Conservation (phyloP, 2,797 vertebrate genomes). For the Leucoraja ocellata region DNA sequence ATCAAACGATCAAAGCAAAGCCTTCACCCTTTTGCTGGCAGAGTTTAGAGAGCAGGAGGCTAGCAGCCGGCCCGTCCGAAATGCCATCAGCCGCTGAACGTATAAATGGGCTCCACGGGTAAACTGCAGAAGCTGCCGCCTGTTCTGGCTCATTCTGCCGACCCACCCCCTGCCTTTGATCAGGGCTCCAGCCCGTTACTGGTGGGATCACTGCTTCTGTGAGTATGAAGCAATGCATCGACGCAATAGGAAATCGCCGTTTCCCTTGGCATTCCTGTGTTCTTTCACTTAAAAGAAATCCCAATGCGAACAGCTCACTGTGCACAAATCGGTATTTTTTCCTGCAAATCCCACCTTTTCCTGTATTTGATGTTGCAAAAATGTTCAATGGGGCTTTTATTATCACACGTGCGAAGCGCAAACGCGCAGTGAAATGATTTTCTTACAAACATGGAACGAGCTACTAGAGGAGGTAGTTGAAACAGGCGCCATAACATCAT, state of each 20-base stretch:
- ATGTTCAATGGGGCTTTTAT: no score
- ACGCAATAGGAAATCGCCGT: not conserved
- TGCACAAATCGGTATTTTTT: no score
- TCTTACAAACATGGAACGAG: no score
- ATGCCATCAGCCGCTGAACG: not conserved
- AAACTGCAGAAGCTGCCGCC: not conserved
- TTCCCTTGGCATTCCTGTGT: not conserved
- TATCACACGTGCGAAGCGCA: no score
- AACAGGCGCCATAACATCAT: no score
- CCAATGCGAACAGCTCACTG: not conserved
- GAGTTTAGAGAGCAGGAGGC: not conserved
- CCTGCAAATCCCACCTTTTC: not conserved
- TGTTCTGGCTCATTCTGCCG: not conserved
- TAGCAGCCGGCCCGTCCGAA: no score
- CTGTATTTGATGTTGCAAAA: no score
- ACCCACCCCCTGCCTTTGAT: not conserved
- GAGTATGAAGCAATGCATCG: not conserved
- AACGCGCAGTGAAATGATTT: no score
- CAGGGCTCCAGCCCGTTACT: not conserved
- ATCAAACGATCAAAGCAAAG: no score
- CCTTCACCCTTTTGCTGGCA: not conserved
- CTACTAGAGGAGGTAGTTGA: no score
- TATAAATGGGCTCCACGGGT: not conserved
- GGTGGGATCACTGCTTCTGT: not conserved
- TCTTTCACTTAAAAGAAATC: not conserved